Evolutionary conservation across 2,888 invertebrate genomes (phyloP), one percentile per base, ranked within the genome.

Genomic region (Choreutis nemorana): DNA sequence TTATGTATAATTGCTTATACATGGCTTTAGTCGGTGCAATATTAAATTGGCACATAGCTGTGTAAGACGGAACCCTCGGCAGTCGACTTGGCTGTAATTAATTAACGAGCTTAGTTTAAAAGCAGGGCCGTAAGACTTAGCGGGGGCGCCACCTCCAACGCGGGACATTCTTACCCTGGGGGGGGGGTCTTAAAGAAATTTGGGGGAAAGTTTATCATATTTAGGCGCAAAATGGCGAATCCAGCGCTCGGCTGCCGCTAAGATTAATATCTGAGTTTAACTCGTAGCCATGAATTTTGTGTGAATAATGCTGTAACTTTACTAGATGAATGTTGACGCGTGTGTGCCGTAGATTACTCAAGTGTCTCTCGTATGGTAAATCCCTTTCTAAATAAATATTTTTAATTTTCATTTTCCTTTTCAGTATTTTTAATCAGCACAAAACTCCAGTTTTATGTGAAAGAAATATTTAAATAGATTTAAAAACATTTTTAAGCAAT

Each of bases 101-200:
- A 80, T 80, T 80, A 80, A 79, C 79, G 77, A 77, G 79, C 79
- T 80, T 79, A 80, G 78, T 79, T 79, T 78, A 78, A 79, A 79
- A 79, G 78, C 77, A 72, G 78, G 77, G 77, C 68, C 68, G 71
- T 77, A 77, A 77, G 75, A 70, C 75, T 66, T 62, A 67, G 29
- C 48, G 61, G 63, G 61, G 42, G 45, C 47, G 49, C 50, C 45
- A 40, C 48, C 40, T 49, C 58, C 56, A 50, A 52, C 54, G 44
- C 37, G 37, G 51, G 54, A 56, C 41, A 49, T 55, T 57, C 56
- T 58, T 44, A 56, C 55, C 57, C 56, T 63, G 41, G 40, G 42
- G 55, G 46, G 55, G 67, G 63, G 61, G 51, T 50, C 55, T 44
- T 45, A 63, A 75, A 73, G 72, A 77, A 78, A 77, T 75, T 78